phyloP scores from a whole-genome alignment of 2,113 vertebrate species.

The Bos indicus region DNA sequence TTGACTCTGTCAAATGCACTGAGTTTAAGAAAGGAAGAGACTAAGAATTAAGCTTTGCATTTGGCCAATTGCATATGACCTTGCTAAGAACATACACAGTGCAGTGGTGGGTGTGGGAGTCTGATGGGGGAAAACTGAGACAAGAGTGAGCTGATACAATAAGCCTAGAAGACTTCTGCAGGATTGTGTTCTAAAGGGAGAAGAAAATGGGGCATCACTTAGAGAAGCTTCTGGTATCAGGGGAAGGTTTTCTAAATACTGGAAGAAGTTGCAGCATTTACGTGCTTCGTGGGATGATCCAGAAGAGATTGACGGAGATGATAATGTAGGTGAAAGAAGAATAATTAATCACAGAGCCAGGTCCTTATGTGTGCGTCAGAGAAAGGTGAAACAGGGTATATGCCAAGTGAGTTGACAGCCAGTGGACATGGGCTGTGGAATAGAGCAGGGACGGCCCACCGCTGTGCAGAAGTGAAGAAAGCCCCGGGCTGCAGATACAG shows the following conservation, averaged over 20 bases:
- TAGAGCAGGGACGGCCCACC: rapidly evolving
- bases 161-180: background rate
- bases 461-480: background rate
- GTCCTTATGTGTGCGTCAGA: background rate
- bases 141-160: background rate
- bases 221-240: background rate
- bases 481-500: rapidly evolving
- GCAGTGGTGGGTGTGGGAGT: background rate
- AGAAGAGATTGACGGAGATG: background rate
- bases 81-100: background rate
- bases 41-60: background rate
- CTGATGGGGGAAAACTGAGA: rapidly evolving
- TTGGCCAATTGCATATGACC: background rate
- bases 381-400: rapidly evolving
- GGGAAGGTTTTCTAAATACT: background rate
- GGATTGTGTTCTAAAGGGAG: background rate
- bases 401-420: background rate
- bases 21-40: background rate
- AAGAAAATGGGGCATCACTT: background rate
- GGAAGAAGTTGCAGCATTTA: background rate
- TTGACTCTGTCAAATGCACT: rapidly evolving
- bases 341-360: background rate
- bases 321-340: background rate
- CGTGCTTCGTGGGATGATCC: background rate
- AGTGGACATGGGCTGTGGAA: too few relatives aligned